phyloP scores from a whole-genome alignment of 2,888 invertebrate species.

The Pyrgus malvae region DNA sequence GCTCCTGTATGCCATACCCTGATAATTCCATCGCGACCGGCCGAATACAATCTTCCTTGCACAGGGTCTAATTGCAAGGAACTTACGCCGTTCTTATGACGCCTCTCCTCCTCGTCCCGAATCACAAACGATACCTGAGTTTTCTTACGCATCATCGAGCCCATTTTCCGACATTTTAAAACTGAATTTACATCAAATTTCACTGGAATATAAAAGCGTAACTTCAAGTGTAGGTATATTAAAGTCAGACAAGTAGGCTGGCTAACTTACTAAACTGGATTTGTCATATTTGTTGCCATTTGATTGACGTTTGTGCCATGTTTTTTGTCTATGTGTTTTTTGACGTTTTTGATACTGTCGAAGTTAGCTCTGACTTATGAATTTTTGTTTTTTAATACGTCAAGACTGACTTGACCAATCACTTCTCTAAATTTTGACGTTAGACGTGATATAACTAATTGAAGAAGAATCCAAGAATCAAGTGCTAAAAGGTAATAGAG shows the following conservation, averaged over 20 bases:
- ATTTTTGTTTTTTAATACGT: too few relatives aligned
- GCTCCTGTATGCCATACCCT: conserved; percentile 91
- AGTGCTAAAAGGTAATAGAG: too few relatives aligned
- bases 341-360: too few relatives aligned
- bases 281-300: too few relatives aligned
- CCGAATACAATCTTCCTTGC: conserved; percentile 95
- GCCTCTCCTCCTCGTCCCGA: conserved; percentile 96
- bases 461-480: too few relatives aligned
- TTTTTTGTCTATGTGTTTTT: too few relatives aligned
- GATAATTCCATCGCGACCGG: conserved; percentile 98
- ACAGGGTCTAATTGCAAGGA: conserved; percentile 95
- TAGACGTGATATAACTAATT: too few relatives aligned
- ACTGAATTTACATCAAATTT: conserved; percentile 48
- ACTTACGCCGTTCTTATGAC: conserved; percentile 97
- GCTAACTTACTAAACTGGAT: conserved; percentile 11
- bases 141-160: conserved; percentile 78
- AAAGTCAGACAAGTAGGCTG: neutral
- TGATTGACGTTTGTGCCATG: too few relatives aligned
- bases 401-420: too few relatives aligned
- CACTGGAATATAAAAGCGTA: conserved; percentile 8
- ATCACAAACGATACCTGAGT: conserved; percentile 98
- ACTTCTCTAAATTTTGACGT: too few relatives aligned
- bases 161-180: conserved; percentile 79
- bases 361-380: too few relatives aligned
- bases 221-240: conserved; percentile 7